phyloP scores from a whole-genome alignment of 2,888 invertebrate species.

The Escarpia spicata region DNA sequence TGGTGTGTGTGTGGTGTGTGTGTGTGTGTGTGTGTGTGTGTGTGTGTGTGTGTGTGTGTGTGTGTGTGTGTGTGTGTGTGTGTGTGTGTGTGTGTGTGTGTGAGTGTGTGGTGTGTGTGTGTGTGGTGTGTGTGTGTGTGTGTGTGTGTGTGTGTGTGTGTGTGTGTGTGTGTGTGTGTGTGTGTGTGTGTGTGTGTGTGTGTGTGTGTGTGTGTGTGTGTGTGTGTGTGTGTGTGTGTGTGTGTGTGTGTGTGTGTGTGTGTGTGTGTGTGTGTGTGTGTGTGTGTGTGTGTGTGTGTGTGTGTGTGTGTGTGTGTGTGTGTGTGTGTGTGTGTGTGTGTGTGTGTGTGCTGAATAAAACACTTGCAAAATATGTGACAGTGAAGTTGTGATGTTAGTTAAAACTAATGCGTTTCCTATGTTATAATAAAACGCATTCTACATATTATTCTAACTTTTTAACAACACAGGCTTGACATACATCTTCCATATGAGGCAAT shows the following conservation, averaged over 20 bases:
- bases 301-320: not conserved
- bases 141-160: not conserved
- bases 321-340: not conserved
- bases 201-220: not conserved
- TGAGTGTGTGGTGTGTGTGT: too few species aligned
- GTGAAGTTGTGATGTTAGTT: too few species aligned
- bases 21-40: not conserved
- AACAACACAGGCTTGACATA: too few species aligned
- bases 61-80: not conserved
- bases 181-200: not conserved
- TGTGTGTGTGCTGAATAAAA: not conserved
- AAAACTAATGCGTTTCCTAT: too few species aligned
- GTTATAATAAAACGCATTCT: too few species aligned
- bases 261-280: not conserved
- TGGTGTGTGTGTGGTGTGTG: not conserved
- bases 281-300: not conserved
- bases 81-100: not conserved
- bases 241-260: constrained; percentile 1
- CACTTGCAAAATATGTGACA: too few species aligned
- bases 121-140: not conserved
- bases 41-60: not conserved
- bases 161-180: not conserved
- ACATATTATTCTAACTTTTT: too few species aligned
- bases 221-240: not conserved
- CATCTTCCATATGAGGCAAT: too few species aligned